Conservation (phyloP, 2,113 vertebrate genomes). For the Ailuropoda melanoleuca region DNA sequence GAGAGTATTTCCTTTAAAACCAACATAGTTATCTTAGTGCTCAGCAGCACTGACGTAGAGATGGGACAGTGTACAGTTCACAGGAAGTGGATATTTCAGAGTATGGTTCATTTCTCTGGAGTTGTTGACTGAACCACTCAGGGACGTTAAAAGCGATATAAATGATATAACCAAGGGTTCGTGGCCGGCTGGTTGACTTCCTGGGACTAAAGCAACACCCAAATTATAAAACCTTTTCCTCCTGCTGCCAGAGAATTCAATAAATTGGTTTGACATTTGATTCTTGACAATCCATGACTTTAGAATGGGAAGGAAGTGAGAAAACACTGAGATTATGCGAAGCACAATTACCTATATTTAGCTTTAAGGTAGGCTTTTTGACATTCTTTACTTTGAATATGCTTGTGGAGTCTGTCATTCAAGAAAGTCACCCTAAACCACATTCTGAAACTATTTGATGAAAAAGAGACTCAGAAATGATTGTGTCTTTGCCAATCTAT, state of each 20-base stretch:
- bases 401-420: not conserved
- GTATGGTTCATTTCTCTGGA: not conserved
- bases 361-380: no score
- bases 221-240: no score
- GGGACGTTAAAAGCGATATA: not conserved
- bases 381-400: not conserved
- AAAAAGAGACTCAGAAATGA: not conserved
- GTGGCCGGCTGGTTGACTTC: not conserved
- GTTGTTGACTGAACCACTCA: not conserved
- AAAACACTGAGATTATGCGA: not conserved
- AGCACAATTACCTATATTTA: fast-evolving
- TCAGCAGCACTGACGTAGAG: not conserved
- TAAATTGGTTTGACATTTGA: not conserved
- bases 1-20: not conserved
- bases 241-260: not conserved
- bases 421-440: not conserved
- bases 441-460: not conserved
- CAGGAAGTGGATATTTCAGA: not conserved
- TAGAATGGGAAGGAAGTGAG: not conserved
- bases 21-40: not conserved
- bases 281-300: not conserved
- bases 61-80: not conserved
- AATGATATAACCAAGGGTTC: not conserved
- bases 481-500: no score
- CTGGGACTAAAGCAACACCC: not conserved